Percentiles rank a stretch among this genome's conserved stretches.
Evolutionary conservation across 2,888 invertebrate genomes (phyloP).

Genomic region (Scotopteryx bipunctaria): DNA sequence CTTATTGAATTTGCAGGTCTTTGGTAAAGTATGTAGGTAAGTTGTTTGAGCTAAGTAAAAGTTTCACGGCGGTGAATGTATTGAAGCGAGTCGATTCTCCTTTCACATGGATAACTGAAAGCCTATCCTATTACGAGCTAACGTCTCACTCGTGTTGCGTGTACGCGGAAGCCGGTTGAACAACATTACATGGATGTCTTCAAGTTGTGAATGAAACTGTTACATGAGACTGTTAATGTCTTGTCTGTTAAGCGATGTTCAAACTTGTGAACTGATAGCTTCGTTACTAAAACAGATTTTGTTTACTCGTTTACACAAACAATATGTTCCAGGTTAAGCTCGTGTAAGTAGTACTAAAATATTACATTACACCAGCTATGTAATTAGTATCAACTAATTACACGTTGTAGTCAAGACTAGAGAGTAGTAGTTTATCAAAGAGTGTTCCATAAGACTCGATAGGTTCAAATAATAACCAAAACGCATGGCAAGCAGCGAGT

Average conservation of each 20-base stretch:
- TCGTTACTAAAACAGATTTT: not conserved
- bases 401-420: no score
- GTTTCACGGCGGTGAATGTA: slow-evolving; percentile 13
- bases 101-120: slow-evolving; percentile 19
- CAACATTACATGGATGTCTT: slow-evolving; percentile 21
- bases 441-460: slow-evolving; percentile 4
- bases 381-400: no score
- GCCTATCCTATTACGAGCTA: slow-evolving; percentile 19
- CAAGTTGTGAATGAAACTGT: slow-evolving; percentile 17
- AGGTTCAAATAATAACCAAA: slow-evolving; percentile 45
- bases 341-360: no score
- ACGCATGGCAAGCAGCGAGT: slow-evolving; percentile 65
- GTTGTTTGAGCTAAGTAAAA: no score
- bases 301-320: not conserved
- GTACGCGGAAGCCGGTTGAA: slow-evolving; percentile 16
- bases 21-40: no score
- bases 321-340: not conserved
- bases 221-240: slow-evolving; percentile 14
- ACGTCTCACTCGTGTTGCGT: slow-evolving; percentile 18
- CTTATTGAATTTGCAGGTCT: slow-evolving; percentile 19
- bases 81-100: slow-evolving; percentile 13
- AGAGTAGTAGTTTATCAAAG: not conserved
- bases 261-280: not conserved
- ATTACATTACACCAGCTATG: no score
- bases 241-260: not conserved